Conservation (phyloP, 2,888 invertebrate genomes). For the Plagiodera versicolora region DNA sequence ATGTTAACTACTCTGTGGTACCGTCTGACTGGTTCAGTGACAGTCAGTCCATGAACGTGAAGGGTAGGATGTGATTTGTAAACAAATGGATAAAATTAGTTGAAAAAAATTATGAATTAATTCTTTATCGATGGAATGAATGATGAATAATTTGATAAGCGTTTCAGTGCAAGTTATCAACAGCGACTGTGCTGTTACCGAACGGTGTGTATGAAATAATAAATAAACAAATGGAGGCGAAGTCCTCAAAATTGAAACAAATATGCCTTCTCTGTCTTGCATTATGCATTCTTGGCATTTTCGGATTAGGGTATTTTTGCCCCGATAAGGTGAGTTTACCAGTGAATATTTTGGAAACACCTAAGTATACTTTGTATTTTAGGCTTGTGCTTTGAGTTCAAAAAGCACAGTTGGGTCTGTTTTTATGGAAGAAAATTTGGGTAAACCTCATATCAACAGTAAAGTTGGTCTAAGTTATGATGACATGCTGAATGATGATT, state of each 20-base stretch:
- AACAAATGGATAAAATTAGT: slow-evolving; percentile 5
- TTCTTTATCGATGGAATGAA: slow-evolving; percentile 42
- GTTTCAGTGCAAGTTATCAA: slow-evolving; percentile 79
- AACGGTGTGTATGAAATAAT: slow-evolving; percentile 80
- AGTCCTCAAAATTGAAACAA: slow-evolving; percentile 75
- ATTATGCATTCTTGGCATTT: slow-evolving; percentile 81
- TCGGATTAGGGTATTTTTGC: slow-evolving; percentile 88
- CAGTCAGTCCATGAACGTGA: no score
- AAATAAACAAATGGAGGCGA: slow-evolving; percentile 84
- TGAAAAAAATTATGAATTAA: slow-evolving; percentile 4
- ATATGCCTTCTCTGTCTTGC: slow-evolving; percentile 80
- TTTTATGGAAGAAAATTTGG: slow-evolving; percentile 56
- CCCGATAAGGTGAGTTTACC: slow-evolving; percentile 73
- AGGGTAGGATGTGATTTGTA: slow-evolving; percentile 6
- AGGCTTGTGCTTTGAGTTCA: slow-evolving; percentile 75
- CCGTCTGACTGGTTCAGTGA: no score
- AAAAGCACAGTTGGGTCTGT: slow-evolving; percentile 58
- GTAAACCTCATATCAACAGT: slow-evolving; percentile 53
- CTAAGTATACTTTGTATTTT: slow-evolving; percentile 27
- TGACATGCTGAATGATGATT: slow-evolving; percentile 83
- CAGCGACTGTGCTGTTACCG: slow-evolving; percentile 78
- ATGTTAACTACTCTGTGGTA: no score
- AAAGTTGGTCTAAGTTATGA: slow-evolving; percentile 80
- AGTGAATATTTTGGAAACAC: background rate
- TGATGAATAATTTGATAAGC: slow-evolving; percentile 58